A percentile compares a stretch with the other conserved stretches of the same genome.
These are phyloP conservation scores for Peromyscus nudipes DNA, from an alignment of 2,797 vertebrate genomes.

Conservation along the genomic window DNA sequence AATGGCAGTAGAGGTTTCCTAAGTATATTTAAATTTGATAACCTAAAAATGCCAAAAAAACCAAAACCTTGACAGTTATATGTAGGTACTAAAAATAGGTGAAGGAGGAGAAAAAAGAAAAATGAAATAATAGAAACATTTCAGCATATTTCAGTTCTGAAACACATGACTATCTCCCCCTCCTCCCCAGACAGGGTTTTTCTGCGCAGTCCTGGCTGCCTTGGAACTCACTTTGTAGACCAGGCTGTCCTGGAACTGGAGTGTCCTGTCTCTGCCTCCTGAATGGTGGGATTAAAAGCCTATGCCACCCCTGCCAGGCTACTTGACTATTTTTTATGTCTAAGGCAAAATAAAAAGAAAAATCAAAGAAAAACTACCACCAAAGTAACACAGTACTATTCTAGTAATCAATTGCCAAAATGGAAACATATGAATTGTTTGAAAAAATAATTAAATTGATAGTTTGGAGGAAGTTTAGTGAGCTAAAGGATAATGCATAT, in stretches of 20 bases:
- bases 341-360: neutral
- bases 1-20: constrained; percentile 24
- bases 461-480: neutral
- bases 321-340: neutral
- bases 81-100: constrained; percentile 7
- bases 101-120: neutral
- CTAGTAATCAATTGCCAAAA: neutral
- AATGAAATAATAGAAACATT: neutral
- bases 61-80: neutral
- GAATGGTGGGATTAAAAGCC: neutral
- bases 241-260: neutral
- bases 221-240: neutral
- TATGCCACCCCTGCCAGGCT: neutral
- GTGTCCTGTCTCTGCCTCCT: neutral
- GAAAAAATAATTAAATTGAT: neutral
- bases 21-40: constrained; percentile 38
- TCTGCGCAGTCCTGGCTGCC: neutral
- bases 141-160: constrained; percentile 22
- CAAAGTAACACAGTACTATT: neutral
- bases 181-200: too few species aligned
- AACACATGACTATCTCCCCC: neutral
- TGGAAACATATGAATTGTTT: neutral
- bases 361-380: neutral
- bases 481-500: neutral
- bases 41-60: constrained; percentile 28